Percentiles rank a stretch among this genome's conserved stretches.
phyloP scores from a whole-genome alignment of 2,113 vertebrate genomes.

The Gorsachius goisagi region DNA sequence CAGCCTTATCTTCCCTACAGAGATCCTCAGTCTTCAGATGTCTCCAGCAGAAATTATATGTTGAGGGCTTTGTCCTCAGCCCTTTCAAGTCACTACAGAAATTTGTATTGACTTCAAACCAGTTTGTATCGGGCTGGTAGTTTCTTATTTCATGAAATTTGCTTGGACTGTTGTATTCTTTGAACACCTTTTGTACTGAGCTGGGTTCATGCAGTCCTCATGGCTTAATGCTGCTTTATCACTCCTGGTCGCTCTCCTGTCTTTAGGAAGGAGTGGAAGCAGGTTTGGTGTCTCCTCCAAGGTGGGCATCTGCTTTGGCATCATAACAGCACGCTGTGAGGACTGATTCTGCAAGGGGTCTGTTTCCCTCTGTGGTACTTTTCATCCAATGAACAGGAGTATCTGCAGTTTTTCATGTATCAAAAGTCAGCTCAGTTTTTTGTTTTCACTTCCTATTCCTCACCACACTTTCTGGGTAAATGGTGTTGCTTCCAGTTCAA shows the following conservation, averaged over 20 bases:
- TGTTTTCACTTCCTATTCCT: neutral
- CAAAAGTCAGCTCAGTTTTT: neutral
- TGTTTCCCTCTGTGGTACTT: neutral
- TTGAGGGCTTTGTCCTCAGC: neutral
- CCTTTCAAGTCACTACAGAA: neutral
- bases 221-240: neutral
- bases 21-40: neutral
- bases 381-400: neutral
- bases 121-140: neutral
- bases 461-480: neutral
- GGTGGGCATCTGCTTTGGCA: neutral
- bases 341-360: neutral
- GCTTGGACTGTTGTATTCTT: neutral
- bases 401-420: neutral
- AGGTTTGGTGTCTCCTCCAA: neutral
- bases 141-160: neutral
- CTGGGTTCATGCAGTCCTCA: neutral
- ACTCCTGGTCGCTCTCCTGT: neutral
- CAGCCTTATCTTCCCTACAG: neutral
- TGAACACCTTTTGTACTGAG: neutral
- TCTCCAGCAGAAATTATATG: neutral
- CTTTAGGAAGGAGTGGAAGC: neutral
- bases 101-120: neutral
- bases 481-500: neutral
- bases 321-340: neutral